Base-by-base conservation (phyloP, 2,797 vertebrate species). In the Fringilla coelebs region DNA sequence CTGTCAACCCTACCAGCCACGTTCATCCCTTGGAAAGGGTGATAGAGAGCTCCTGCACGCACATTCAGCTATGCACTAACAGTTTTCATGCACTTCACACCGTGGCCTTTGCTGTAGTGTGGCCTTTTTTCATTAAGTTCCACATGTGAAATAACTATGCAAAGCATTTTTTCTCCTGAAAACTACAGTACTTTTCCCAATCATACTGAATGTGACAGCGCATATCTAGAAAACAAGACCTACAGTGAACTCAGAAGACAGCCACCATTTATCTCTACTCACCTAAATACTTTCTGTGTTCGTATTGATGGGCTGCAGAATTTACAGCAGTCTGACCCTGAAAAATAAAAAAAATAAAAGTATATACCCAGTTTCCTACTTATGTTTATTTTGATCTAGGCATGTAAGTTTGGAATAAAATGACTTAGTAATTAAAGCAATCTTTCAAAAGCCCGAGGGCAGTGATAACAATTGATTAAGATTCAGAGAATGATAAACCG, bases 31-130 rank as follows among this genome's bases (percentile, higher is more conserved):
- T 7, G 45, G n/a, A 38, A 55, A 51, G 36, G 25, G 8, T 21
- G 24, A 21, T 13, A 10, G 0, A 21, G 41, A 57, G 25, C 32
- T 58, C 48, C 15, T 6, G 10, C 13, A 19, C 20, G 24, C 10
- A 6, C 0, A 0, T 13, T 49, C 12, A 55, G 15, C 29, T 71
- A 36, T 6, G n/a, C 24, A 21, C 6, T 14, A 6, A 8, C 25
- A 38, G 24, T 48, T 82, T 66, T 43, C 11, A n/a, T 2, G 3
- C 4, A 52, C 32, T 34, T 63, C 29, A 70, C 7, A 34, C 20
- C 12, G 17, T 1, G 7, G 31, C 4, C 17, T 75, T 60, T 55
- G 25, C 17, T 34, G 17, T 28, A 57, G 25, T 8, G 4, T 28
- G 38, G 16, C 3, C 8, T 71, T 82, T 84, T 34, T 67, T 45